These are phyloP conservation scores for Poicephalus gulielmi DNA, from an alignment of 2,113 vertebrate species.

Conservation along the genomic window DNA sequence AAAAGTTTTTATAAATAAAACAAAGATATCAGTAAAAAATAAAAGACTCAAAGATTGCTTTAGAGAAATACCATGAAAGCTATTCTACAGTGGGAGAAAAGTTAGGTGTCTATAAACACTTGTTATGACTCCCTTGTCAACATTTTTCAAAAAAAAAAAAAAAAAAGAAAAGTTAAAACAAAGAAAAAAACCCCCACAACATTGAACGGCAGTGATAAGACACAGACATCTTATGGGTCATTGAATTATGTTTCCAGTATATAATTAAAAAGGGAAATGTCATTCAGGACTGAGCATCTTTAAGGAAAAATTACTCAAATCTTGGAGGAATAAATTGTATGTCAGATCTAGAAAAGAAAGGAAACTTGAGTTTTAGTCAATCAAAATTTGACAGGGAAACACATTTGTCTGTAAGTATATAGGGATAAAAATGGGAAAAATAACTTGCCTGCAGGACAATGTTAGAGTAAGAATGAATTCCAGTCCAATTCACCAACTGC, in stretches of 20 bases:
- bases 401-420: neutral
- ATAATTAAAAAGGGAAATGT: neutral
- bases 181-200: too few species aligned
- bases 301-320: neutral
- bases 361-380: neutral
- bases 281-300: neutral
- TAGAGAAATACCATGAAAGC: neutral
- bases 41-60: neutral
- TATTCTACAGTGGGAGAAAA: neutral
- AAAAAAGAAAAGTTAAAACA: neutral
- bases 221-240: neutral
- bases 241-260: neutral
- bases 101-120: neutral
- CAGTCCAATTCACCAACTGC: neutral
- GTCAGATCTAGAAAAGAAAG: neutral
- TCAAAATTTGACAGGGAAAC: neutral
- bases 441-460: neutral
- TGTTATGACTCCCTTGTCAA: neutral
- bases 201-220: neutral
- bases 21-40: neutral
- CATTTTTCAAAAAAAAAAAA: neutral
- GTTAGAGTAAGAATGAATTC: neutral
- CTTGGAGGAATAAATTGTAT: neutral
- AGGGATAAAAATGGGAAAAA: neutral
- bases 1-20: neutral